Percentiles rank a stretch among this genome's conserved stretches.
These are phyloP conservation scores for Channa maculata DNA, from an alignment of 2,113 vertebrate genomes.

Conservation along the genomic window DNA sequence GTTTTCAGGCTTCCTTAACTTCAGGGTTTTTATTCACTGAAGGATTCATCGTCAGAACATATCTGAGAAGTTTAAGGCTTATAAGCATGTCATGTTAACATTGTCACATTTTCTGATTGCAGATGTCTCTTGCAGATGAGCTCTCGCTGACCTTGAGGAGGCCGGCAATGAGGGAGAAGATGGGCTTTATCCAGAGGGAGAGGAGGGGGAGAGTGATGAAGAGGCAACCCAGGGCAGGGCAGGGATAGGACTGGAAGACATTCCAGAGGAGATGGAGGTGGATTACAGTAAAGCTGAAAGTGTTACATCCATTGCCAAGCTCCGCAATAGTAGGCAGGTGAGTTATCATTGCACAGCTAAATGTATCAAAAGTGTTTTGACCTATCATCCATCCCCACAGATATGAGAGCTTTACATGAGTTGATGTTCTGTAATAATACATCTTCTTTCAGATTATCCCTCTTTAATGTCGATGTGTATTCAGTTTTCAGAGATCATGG, in stretches of 20 bases:
- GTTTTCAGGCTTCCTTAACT: too few species aligned
- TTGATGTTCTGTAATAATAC: background rate
- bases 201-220: constrained; percentile 88
- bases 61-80: background rate
- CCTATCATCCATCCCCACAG: too few species aligned
- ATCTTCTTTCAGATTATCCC: background rate
- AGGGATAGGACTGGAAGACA: constrained; percentile 85
- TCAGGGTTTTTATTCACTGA: too few species aligned
- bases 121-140: constrained; percentile 94
- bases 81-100: background rate
- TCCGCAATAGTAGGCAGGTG: constrained; percentile 91
- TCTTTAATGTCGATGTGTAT: constrained; percentile 5
- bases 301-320: constrained; percentile 91
- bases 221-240: constrained; percentile 74
- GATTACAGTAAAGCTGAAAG: constrained; percentile 89
- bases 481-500: constrained; percentile 91
- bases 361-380: too few species aligned
- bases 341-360: constrained; percentile 20
- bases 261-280: constrained; percentile 92
- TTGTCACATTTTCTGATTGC: background rate
- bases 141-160: constrained; percentile 93
- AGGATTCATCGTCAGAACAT: background rate
- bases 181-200: constrained; percentile 87
- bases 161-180: constrained; percentile 91
- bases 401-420: background rate